Evolutionary conservation across 2,797 vertebrate genomes (phyloP).

Genomic region (Rhynchotus rufescens): DNA sequence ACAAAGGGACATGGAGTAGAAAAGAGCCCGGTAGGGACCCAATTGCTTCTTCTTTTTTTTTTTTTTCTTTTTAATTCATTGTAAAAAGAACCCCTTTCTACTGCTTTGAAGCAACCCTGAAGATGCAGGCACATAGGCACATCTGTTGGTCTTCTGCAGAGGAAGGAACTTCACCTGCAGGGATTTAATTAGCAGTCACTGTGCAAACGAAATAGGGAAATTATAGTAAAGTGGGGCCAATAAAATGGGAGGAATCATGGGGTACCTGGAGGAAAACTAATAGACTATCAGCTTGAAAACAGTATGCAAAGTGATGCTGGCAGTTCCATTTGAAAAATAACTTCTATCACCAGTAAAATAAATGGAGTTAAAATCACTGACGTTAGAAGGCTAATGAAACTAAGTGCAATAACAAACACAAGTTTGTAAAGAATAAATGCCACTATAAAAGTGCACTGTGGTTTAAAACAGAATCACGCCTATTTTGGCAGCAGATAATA

Average conservation of each 20-base stretch:
- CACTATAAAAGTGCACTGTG: not conserved
- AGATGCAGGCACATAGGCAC: not conserved
- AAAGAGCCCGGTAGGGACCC: rapidly evolving
- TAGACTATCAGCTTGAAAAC: constrained; percentile 44
- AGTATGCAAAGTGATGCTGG: constrained; percentile 51
- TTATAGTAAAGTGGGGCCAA: constrained; percentile 17
- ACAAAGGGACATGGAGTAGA: not conserved
- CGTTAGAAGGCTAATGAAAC: constrained; percentile 46
- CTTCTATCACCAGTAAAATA: constrained; percentile 56
- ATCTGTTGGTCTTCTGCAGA: not conserved
- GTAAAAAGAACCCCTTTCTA: not conserved
- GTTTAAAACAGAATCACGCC: not conserved
- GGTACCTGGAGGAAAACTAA: constrained; percentile 59
- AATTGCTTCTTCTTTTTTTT: not conserved
- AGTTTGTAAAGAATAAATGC: constrained; percentile 28
- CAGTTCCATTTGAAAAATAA: constrained; percentile 61
- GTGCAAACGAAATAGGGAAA: not conserved
- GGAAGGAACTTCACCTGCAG: constrained; percentile 6
- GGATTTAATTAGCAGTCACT: constrained; percentile 43
- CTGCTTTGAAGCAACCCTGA: not conserved
- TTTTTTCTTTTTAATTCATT: not conserved
- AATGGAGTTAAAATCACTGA: constrained; percentile 41
- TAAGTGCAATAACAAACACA: not conserved
- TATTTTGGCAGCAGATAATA: constrained; percentile 34
- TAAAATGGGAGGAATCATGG: not conserved